These are phyloP conservation scores for Protosalanx chinensis DNA, from an alignment of 2,797 vertebrate species.

Conservation along the genomic window DNA sequence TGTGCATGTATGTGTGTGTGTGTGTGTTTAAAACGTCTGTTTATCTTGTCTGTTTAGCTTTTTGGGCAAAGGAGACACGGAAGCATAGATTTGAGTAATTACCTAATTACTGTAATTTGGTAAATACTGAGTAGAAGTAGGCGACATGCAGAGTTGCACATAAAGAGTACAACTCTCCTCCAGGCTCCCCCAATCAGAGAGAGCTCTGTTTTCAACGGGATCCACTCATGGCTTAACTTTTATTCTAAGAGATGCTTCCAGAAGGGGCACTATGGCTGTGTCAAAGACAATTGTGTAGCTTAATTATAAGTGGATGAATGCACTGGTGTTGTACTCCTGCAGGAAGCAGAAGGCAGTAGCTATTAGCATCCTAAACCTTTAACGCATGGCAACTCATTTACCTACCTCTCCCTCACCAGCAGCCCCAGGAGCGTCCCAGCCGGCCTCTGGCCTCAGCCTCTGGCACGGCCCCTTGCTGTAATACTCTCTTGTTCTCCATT, in stretches of 20 bases:
- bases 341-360: no score
- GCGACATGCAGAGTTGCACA: slow-evolving; percentile 9
- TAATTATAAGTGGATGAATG: no score
- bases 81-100: slow-evolving; percentile 29
- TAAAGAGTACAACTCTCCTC: background rate
- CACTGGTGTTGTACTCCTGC: background rate
- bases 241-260: no score
- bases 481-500: background rate
- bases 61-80: slow-evolving; percentile 1
- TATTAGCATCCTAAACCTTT: no score
- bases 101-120: slow-evolving; percentile 43
- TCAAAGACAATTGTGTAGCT: no score
- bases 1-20: no score
- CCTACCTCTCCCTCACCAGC: slow-evolving; percentile 21
- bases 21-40: background rate
- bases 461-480: background rate
- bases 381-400: no score
- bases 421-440: background rate
- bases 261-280: no score
- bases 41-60: background rate
- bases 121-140: slow-evolving; percentile 19
- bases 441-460: background rate
- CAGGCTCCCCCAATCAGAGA: no score
- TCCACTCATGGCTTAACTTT: no score
- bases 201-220: no score